Percentiles rank a stretch among this genome's conserved stretches.
Evolutionary conservation across 2,888 invertebrate species (phyloP).

Genomic region (Plusia festucae): DNA sequence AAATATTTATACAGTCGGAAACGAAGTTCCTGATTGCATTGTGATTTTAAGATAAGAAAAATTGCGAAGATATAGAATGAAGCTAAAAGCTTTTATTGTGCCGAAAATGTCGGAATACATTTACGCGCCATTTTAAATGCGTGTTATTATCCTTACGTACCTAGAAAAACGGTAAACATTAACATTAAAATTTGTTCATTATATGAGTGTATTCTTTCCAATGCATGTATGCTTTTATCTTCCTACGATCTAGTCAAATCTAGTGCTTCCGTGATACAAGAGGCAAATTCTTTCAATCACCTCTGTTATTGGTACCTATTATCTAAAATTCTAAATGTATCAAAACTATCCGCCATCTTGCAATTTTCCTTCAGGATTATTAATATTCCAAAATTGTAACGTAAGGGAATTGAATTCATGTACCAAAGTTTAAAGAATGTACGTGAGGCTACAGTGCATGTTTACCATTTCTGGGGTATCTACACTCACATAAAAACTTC

Average conservation of each 20-base stretch:
- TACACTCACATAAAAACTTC: background rate
- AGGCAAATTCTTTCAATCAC: background rate
- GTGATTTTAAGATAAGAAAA: constrained; percentile 58
- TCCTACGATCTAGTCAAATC: no score
- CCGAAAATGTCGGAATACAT: constrained; percentile 45
- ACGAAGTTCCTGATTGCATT: constrained; percentile 56
- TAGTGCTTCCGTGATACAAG: constrained; percentile 16
- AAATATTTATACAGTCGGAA: constrained; percentile 63
- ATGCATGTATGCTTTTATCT: constrained; percentile 49
- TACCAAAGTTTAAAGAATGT: background rate
- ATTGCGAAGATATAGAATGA: constrained; percentile 55
- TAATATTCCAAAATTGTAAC: no score
- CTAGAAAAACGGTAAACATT: constrained; percentile 12
- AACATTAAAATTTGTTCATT: constrained; percentile 45
- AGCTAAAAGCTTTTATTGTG: constrained; percentile 57
- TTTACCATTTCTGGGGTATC: background rate
- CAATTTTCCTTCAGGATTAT: no score
- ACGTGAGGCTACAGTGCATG: background rate
- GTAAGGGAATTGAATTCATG: background rate
- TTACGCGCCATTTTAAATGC: constrained; percentile 50
- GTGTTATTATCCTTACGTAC: constrained; percentile 31
- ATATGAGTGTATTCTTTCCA: constrained; percentile 31
- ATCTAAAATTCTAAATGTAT: no score
- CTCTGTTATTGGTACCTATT: background rate
- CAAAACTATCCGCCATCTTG: no score